phyloP scores from a whole-genome alignment of 2,797 vertebrate species.

The Acrocephalus scirpaceus region DNA sequence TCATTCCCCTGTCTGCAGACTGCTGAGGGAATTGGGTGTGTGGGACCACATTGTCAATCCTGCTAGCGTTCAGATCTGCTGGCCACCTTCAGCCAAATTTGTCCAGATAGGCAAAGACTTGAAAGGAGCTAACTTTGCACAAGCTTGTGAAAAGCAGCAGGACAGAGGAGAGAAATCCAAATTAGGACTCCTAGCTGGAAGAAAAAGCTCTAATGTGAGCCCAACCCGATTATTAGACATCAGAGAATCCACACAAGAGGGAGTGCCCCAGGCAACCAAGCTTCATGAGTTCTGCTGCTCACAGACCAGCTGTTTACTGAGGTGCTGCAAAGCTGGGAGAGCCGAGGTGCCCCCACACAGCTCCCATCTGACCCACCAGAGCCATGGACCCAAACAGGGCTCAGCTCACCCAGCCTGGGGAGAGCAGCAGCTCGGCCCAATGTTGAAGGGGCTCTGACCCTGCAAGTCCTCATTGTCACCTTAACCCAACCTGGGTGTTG shows the following conservation, averaged over 20 bases:
- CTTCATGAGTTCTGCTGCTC: conserved; percentile 55
- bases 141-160: conserved; percentile 28
- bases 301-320: conserved; percentile 43
- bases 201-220: conserved; percentile 61
- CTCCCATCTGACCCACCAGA: not conserved
- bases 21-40: not conserved
- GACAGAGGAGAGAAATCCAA: conserved; percentile 53
- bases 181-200: conserved; percentile 59
- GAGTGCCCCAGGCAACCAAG: conserved; percentile 21
- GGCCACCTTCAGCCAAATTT: not conserved
- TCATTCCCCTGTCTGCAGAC: not conserved
- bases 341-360: not conserved
- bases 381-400: not conserved
- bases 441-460: not conserved
- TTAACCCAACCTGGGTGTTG: not conserved
- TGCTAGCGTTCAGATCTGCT: not conserved
- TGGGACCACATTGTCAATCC: not conserved
- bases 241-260: conserved; percentile 69
- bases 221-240: conserved; percentile 69
- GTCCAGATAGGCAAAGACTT: conserved; percentile 12
- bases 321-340: conserved; percentile 22
- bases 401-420: not conserved
- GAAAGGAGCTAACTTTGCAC: conserved; percentile 14
- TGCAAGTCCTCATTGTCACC: not conserved
- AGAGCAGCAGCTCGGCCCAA: not conserved